These are phyloP conservation scores for Aphaenogaster floridana DNA, from an alignment of 1,140 invertebrate genomes.

Conservation along the genomic window DNA sequence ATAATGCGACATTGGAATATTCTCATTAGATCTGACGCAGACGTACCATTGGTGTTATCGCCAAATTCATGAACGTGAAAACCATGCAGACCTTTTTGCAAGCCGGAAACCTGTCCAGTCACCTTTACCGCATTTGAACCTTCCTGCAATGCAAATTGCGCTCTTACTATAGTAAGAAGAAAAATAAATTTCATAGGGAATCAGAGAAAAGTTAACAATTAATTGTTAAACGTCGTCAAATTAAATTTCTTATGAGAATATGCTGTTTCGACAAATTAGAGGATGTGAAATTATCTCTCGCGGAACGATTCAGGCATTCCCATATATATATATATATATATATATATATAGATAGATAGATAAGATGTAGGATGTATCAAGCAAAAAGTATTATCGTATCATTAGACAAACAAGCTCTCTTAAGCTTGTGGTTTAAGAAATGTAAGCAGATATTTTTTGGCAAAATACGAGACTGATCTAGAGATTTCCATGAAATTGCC, in stretches of 20 bases:
- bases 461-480: not conserved
- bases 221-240: not conserved
- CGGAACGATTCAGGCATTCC: not conserved
- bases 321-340: not conserved
- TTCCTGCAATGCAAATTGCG: conserved; percentile 80
- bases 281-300: not conserved
- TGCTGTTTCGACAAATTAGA: not conserved
- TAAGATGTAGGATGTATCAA: not conserved
- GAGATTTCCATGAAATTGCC: not conserved
- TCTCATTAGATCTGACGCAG: not conserved
- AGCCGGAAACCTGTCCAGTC: conserved; percentile 91
- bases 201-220: not conserved
- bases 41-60: conserved; percentile 95
- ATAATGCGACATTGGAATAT: not conserved
- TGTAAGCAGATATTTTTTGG: not conserved
- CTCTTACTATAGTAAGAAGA: conserved; percentile 21
- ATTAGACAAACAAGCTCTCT: not conserved
- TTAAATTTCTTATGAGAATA: not conserved
- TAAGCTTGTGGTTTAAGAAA: too few species aligned
- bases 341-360: too few species aligned
- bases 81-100: conserved; percentile 92
- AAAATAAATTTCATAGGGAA: conserved; percentile 26
- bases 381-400: not conserved
- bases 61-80: conserved; percentile 99
- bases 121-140: conserved; percentile 88